Evolutionary conservation across 2,888 invertebrate species (phyloP).

Genomic region (Baccha elongata): DNA sequence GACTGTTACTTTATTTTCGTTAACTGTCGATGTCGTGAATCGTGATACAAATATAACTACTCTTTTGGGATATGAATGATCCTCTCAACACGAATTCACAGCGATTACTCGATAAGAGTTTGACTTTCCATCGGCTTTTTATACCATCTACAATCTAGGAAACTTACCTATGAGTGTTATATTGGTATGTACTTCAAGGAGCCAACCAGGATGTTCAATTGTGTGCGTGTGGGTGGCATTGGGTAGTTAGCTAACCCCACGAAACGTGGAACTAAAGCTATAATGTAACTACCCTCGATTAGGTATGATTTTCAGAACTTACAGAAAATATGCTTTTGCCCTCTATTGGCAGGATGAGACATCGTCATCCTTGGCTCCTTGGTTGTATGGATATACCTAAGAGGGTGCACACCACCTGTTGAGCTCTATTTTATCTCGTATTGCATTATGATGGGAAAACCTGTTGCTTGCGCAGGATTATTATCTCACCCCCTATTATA

Average conservation of each 20-base stretch:
- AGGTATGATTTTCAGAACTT: slow-evolving; percentile 47
- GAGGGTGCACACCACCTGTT: slow-evolving; percentile 62
- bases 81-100: slow-evolving; percentile 62
- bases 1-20: slow-evolving; percentile 25
- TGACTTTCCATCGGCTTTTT: slow-evolving; percentile 56
- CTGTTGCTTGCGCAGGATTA: slow-evolving; percentile 60
- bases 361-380: slow-evolving; percentile 13
- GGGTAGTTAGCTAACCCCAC: slow-evolving; percentile 35
- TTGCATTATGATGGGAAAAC: slow-evolving; percentile 42
- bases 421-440: slow-evolving; percentile 35
- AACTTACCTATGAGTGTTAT: slow-evolving; percentile 22
- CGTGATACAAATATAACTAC: slow-evolving; percentile 28
- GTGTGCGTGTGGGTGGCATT: slow-evolving; percentile 38
- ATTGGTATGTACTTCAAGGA: slow-evolving; percentile 13
- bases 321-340: slow-evolving; percentile 59
- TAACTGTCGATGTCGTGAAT: too few relatives aligned
- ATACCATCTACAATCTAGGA: slow-evolving; percentile 65
- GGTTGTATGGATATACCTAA: background rate
- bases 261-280: slow-evolving; percentile 25
- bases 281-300: slow-evolving; percentile 39
- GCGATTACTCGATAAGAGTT: slow-evolving; percentile 63
- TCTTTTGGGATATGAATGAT: slow-evolving; percentile 56
- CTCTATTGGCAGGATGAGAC: slow-evolving; percentile 54
- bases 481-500: slow-evolving; percentile 10
- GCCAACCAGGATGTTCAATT: slow-evolving; percentile 40